Conservation (phyloP, 2,113 vertebrate genomes). For the Percopsis transmontana region DNA sequence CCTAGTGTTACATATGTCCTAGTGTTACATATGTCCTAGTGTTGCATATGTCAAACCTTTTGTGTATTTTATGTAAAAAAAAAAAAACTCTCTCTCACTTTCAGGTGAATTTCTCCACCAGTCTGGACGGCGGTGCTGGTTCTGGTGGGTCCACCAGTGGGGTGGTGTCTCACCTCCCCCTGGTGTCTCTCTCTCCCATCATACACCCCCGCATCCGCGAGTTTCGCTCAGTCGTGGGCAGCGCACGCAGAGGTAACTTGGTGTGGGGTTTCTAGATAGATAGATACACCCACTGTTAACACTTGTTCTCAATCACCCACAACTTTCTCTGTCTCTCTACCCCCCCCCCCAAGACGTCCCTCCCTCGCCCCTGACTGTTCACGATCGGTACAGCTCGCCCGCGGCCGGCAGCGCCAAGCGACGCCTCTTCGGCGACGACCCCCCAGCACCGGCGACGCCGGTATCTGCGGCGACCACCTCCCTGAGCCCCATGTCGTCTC, state of each 20-base stretch:
- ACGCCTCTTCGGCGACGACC: slow-evolving; percentile 93
- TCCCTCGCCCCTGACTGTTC: slow-evolving; percentile 85
- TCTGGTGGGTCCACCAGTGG: slow-evolving; percentile 19
- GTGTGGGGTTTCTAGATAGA: too few relatives aligned
- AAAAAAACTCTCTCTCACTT: background rate
- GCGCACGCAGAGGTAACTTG: slow-evolving; percentile 79
- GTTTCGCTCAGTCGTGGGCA: slow-evolving; percentile 87
- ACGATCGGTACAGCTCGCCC: slow-evolving; percentile 95
- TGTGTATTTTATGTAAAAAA: too few relatives aligned
- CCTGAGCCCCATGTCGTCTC: slow-evolving; percentile 71
- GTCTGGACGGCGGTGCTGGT: slow-evolving; percentile 82
- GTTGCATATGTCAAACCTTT: background rate
- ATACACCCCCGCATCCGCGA: slow-evolving; percentile 96
- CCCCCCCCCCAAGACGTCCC: slow-evolving; percentile 77
- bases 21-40: background rate
- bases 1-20: background rate
- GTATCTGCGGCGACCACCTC: slow-evolving; percentile 46
- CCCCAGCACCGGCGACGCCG: slow-evolving; percentile 71
- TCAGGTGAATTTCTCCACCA: slow-evolving; percentile 93
- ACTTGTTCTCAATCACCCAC: background rate
- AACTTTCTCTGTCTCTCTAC: background rate
- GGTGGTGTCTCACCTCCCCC: slow-evolving; percentile 83
- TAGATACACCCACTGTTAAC: slow-evolving; percentile 70
- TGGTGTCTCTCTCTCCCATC: slow-evolving; percentile 91
- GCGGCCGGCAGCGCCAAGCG: slow-evolving; percentile 93